A percentile compares a stretch with the other conserved stretches of the same genome.
phyloP scores from a whole-genome alignment of 2,797 vertebrate species.

The Ibycter americanus region DNA sequence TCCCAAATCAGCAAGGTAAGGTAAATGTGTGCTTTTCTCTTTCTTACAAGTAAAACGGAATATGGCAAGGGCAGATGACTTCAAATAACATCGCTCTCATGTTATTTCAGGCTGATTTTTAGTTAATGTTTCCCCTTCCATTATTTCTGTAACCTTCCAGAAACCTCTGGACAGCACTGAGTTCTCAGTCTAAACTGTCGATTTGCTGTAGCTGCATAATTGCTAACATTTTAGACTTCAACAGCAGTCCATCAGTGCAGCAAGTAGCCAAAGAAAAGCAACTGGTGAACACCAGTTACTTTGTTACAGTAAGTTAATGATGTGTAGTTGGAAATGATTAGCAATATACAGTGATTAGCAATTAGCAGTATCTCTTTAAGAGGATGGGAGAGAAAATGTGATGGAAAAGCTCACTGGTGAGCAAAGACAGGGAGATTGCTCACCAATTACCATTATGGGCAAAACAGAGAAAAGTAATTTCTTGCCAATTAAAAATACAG shows the following conservation, averaged over 20 bases:
- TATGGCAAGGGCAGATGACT: background rate
- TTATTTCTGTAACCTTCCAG: background rate
- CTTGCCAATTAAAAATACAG: background rate
- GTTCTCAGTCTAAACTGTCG: background rate
- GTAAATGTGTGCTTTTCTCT: background rate
- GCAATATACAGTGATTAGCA: background rate
- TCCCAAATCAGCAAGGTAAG: background rate
- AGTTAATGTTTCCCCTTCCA: background rate
- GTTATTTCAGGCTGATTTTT: background rate
- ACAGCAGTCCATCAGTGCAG: background rate
- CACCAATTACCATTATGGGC: background rate
- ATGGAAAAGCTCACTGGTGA: background rate
- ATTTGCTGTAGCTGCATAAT: background rate
- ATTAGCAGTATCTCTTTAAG: background rate
- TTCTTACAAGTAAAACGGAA: background rate
- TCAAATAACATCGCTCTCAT: background rate
- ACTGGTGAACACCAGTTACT: background rate
- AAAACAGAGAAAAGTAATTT: background rate
- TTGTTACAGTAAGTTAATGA: background rate
- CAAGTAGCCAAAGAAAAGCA: background rate
- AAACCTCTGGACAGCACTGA: background rate
- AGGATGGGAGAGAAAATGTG: background rate
- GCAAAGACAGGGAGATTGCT: background rate
- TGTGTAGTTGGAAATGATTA: background rate
- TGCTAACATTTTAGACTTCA: background rate